Conservation (phyloP, 2,888 invertebrate species). For the Elysia crispata region DNA sequence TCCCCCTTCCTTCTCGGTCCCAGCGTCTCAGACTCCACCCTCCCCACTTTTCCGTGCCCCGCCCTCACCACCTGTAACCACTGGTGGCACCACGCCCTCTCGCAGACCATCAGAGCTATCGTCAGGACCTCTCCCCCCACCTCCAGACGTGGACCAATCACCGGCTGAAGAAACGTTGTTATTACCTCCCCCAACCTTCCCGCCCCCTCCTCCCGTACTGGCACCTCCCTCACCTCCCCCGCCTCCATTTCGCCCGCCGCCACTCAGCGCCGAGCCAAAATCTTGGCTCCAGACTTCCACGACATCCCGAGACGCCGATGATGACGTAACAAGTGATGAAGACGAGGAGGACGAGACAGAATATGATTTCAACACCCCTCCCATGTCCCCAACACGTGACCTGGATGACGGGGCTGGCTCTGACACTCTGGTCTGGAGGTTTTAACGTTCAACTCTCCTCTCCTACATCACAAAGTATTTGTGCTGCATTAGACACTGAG, state of each 20-base stretch:
- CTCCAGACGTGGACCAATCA: neutral
- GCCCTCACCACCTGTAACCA: too few species aligned
- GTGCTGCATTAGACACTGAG: too few species aligned
- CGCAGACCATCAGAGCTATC: neutral
- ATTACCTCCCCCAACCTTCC: neutral
- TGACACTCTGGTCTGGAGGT: too few species aligned
- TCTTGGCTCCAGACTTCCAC: too few species aligned
- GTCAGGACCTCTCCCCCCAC: neutral
- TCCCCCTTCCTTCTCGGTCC: conserved; percentile 22
- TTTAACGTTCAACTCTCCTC: too few species aligned
- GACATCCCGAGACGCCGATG: conserved; percentile 4
- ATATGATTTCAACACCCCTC: neutral
- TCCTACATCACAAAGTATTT: too few species aligned
- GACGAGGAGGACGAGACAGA: conserved; percentile 12
- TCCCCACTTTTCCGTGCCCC: conserved; percentile 28
- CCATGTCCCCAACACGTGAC: too few species aligned
- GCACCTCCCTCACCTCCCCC: conserved; percentile 10
- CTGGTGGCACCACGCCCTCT: too few species aligned
- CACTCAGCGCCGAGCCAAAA: neutral
- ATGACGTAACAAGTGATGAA: neutral
- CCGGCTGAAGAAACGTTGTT: too few species aligned
- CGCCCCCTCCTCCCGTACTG: conserved; percentile 27
- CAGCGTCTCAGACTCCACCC: neutral
- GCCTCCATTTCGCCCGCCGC: conserved; percentile 34
- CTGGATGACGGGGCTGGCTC: too few species aligned